Percentiles rank a stretch among this genome's conserved stretches.
Evolutionary conservation across 2,113 vertebrate genomes (phyloP).

Genomic region (Mastomys coucha): DNA sequence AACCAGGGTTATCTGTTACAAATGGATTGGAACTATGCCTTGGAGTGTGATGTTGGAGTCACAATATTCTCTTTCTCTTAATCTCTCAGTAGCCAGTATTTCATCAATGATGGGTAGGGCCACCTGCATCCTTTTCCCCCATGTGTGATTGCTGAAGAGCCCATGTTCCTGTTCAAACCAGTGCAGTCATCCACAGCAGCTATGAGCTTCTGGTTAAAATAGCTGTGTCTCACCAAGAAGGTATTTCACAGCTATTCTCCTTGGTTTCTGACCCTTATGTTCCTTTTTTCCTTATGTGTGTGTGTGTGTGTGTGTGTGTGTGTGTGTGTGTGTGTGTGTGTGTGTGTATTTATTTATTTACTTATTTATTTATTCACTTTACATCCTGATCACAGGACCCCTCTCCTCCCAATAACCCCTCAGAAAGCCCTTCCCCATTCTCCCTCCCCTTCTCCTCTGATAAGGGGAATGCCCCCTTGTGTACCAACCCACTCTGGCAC

Average conservation of each 20-base stretch:
- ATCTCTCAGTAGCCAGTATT: not conserved
- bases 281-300: not conserved
- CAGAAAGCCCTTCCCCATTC: too few relatives aligned
- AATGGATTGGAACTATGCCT: not conserved
- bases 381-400: too few relatives aligned
- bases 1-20: not conserved
- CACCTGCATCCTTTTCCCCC: not conserved
- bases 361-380: too few relatives aligned
- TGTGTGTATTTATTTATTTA: too few relatives aligned
- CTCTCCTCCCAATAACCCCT: too few relatives aligned
- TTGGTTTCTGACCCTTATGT: not conserved
- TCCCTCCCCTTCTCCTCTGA: too few relatives aligned
- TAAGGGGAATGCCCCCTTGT: too few relatives aligned
- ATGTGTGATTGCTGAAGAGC: not conserved
- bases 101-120: not conserved
- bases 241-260: not conserved
- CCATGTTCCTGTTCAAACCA: not conserved
- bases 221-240: not conserved
- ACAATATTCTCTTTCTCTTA: not conserved
- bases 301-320: too few relatives aligned
- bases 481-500: too few relatives aligned
- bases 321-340: too few relatives aligned
- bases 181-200: not conserved
- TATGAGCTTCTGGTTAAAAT: not conserved
- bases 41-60: not conserved